These are phyloP conservation scores for Tupaia tana DNA, from an alignment of 2,113 vertebrate genomes.

Conservation along the genomic window DNA sequence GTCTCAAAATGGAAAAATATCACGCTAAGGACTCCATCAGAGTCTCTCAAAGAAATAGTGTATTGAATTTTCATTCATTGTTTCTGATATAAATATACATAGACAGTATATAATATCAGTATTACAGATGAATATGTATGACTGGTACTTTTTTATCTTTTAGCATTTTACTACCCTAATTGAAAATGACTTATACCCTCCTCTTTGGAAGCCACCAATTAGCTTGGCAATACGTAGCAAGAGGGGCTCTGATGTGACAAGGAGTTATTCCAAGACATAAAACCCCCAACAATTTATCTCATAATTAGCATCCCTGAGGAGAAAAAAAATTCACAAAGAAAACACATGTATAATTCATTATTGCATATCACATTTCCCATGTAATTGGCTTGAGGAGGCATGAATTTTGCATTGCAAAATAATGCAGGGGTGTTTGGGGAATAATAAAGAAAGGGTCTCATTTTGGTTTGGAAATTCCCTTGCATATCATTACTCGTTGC, in stretches of 20 bases:
- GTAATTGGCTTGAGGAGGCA: slow-evolving; percentile 69
- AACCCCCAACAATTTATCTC: slow-evolving; percentile 61
- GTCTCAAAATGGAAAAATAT: not conserved
- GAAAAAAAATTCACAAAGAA: slow-evolving; percentile 52
- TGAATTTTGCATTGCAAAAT: slow-evolving; percentile 69
- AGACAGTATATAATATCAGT: not conserved
- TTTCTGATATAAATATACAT: not conserved
- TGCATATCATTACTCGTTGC: slow-evolving; percentile 65
- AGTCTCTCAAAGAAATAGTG: not conserved
- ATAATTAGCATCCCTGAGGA: slow-evolving; percentile 68
- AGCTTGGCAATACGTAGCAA: slow-evolving; percentile 43
- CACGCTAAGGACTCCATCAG: not conserved
- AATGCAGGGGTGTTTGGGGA: slow-evolving; percentile 59
- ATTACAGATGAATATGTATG: not conserved
- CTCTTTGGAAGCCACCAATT: slow-evolving; percentile 62
- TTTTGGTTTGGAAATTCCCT: slow-evolving; percentile 58
- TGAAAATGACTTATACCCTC: slow-evolving; percentile 40
- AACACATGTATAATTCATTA: slow-evolving; percentile 73
- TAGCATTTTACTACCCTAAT: slow-evolving; percentile 39
- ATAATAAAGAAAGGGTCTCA: slow-evolving; percentile 57
- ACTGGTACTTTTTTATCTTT: not conserved
- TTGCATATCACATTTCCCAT: slow-evolving; percentile 58
- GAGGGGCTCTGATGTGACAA: slow-evolving; percentile 55
- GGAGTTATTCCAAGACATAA: slow-evolving; percentile 65
- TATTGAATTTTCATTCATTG: slow-evolving; percentile 9